Percentiles rank a stretch among this genome's conserved stretches.
Evolutionary conservation across 2,113 vertebrate species (phyloP).

Genomic region (Litocranius walleri): DNA sequence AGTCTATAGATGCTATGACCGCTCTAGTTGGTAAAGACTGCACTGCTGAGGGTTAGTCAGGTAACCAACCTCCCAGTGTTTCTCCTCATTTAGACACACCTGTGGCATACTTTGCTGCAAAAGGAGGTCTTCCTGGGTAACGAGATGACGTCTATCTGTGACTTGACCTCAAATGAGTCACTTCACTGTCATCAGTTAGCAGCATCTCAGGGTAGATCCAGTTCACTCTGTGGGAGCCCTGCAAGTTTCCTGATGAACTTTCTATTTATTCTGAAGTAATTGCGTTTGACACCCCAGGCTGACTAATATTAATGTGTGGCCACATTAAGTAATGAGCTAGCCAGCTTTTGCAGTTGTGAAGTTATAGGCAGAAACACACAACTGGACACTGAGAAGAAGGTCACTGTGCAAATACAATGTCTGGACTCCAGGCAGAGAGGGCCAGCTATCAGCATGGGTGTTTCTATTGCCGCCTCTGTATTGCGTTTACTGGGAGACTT

Average conservation of each 20-base stretch:
- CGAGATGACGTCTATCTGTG: not conserved
- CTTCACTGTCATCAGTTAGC: conserved; percentile 4
- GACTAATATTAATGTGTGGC: conserved; percentile 39
- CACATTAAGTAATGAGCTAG: not conserved
- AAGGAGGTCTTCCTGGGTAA: conserved; percentile 41
- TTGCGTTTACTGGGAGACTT: not conserved
- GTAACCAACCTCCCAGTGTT: not conserved
- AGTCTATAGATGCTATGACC: not conserved
- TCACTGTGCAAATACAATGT: not conserved
- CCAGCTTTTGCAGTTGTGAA: not conserved
- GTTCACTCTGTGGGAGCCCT: conserved; percentile 45
- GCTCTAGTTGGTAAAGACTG: not conserved
- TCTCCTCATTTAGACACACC: not conserved
- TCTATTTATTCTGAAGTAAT: conserved; percentile 46
- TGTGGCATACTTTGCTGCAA: not conserved
- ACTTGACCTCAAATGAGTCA: conserved; percentile 67
- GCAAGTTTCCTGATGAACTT: conserved; percentile 41
- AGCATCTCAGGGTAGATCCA: not conserved
- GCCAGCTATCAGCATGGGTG: not conserved
- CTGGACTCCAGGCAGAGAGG: not conserved
- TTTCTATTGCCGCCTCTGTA: not conserved
- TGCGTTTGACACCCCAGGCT: conserved; percentile 5
- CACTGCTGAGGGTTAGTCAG: not conserved
- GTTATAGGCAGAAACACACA: not conserved
- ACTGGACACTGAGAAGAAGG: not conserved